Percentiles rank a stretch among this genome's conserved stretches.
Conservation (phyloP, 2,797 vertebrate genomes). For the Hoplostethus mediterraneus region DNA sequence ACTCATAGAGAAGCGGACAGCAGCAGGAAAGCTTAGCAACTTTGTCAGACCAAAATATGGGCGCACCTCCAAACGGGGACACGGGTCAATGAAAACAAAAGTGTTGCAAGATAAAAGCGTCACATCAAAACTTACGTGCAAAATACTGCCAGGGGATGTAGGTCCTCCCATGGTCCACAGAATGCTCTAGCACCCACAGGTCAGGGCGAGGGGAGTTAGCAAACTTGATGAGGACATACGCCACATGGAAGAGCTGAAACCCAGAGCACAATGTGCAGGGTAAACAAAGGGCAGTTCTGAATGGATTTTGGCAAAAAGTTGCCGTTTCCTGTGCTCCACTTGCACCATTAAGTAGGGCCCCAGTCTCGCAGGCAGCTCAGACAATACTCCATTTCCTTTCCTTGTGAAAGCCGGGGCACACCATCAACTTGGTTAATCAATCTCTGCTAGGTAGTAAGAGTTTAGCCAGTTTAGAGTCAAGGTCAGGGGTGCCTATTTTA, state of each 20-base stretch:
- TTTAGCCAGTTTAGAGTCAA: conserved; percentile 9
- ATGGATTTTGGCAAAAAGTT: conserved; percentile 51
- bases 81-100: not conserved
- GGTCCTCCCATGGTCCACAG: conserved; percentile 90
- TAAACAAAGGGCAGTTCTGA: conserved; percentile 56
- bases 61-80: too few relatives aligned
- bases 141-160: conserved; percentile 96
- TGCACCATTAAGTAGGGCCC: conserved; percentile 29
- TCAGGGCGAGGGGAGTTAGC: conserved; percentile 96
- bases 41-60: not conserved
- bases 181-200: conserved; percentile 94
- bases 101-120: not conserved
- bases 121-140: conserved; percentile 88
- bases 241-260: conserved; percentile 93
- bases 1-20: too few relatives aligned
- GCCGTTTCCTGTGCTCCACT: conserved; percentile 57
- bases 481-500: conserved; percentile 25
- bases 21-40: too few relatives aligned
- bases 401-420: conserved; percentile 29
- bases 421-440: conserved; percentile 24
- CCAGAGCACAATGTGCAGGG: conserved; percentile 33
- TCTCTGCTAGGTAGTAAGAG: conserved; percentile 5
- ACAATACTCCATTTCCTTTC: conserved; percentile 63
- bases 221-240: conserved; percentile 95
- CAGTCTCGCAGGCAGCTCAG: conserved; percentile 38